Evolutionary conservation across 2,888 invertebrate genomes (phyloP).

Genomic region (Sinhomidia bicolor): DNA sequence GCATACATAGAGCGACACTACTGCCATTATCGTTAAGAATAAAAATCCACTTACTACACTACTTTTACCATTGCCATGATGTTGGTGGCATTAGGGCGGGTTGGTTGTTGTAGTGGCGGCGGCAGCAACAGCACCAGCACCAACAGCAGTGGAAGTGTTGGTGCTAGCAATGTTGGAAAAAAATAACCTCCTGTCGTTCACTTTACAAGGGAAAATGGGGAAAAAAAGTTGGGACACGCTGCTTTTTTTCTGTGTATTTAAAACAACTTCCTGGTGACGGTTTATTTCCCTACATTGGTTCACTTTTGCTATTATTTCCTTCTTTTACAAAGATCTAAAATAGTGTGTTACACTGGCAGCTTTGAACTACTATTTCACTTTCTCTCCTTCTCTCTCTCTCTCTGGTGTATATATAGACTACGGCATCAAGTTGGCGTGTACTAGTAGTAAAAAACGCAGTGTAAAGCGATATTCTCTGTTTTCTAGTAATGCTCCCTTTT

Average conservation of each 20-base stretch:
- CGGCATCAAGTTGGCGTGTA: neutral
- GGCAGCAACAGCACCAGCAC: neutral
- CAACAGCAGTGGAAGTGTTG: no score
- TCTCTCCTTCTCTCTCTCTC: no score
- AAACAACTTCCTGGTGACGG: constrained; percentile 40
- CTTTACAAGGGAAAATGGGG: neutral
- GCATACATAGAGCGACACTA: neutral
- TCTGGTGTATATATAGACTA: no score
- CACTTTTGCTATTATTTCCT: constrained; percentile 18
- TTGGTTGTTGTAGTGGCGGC: neutral
- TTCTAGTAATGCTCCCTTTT: constrained; percentile 6
- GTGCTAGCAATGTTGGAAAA: neutral
- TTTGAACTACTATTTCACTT: no score
- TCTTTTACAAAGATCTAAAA: neutral
- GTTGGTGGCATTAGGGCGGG: neutral
- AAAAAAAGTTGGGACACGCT: constrained; percentile 31
- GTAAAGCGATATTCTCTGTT: constrained; percentile 25
- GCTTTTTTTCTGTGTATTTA: constrained; percentile 18
- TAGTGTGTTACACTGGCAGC: neutral
- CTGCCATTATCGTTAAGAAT: constrained; percentile 31
- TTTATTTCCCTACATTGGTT: constrained; percentile 21
- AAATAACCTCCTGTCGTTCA: constrained; percentile 36
- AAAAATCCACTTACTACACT: constrained; percentile 37
- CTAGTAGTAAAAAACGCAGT: constrained; percentile 5
- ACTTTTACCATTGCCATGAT: constrained; percentile 1